Base-by-base conservation (phyloP, 2,113 vertebrate species). In the Odontophorus gujanensis region DNA sequence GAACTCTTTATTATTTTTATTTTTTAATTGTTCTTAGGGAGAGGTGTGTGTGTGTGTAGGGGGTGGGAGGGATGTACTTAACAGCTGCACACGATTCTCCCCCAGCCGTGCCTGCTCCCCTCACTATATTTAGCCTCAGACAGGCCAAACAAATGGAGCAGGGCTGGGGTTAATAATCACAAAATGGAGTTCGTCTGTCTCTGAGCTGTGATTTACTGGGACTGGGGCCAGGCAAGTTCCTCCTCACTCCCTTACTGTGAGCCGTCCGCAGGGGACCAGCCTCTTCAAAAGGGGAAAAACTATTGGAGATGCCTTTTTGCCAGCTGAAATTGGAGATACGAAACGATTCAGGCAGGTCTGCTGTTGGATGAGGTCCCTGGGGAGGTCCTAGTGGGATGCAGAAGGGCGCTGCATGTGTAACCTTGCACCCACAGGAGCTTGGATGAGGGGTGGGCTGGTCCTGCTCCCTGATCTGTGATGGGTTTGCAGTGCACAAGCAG, bases 141-240 rank as follows among this genome's bases (percentile, higher is more conserved):
- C 94, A 93, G 86, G 89, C 95, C 69, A 90, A 91, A 91, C 67
- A 71, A 79, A 87, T 47, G 95, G 72, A 90, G 82, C 5, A 15
- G 76, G 67, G 57, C 45, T 96, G 96, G 94, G 94, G 95, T 97
- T 95, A 96, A 95, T 95, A 78, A 86, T 85, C 68, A 63, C 45
- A 50, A 90, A 92, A 95, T 95, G 95, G 92, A 93, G 91, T 36
- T 96, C 66, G 87, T 94, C 90, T 94, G 92, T 81, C 85, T 87
- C 90, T 67, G 88, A 96, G 34, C 90, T 92, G 93, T 82, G 93
- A 95, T 96, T 96, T 96, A 92, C 87, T 92, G 96, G 93, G 92
- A 40, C 66, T 1, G 0, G 26, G 76, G 94, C 92, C 95, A 96
- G 87, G 59, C 68, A 2, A 22, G 90, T 75, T 94, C 93, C 85